Evolutionary conservation across 2,113 vertebrate species (phyloP).

Genomic region (Campylomormyrus tamandua): DNA sequence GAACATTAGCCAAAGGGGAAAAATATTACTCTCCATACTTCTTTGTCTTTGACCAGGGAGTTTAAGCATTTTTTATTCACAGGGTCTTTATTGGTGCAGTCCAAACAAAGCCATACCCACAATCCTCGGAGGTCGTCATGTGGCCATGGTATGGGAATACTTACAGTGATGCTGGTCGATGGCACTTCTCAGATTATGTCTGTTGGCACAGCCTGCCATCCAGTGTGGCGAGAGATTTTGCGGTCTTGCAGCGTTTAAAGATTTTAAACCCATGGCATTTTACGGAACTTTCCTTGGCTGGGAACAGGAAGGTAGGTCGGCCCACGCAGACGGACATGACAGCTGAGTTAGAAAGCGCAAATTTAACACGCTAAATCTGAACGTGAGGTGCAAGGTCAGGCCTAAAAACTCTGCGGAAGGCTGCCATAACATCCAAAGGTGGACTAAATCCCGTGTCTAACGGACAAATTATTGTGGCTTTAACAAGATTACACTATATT

Average conservation of each 20-base stretch:
- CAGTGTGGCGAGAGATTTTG: constrained; percentile 34
- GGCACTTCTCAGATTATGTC: constrained; percentile 48
- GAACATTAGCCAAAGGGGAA: not conserved
- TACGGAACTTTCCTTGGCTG: constrained; percentile 47
- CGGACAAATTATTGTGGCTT: not conserved
- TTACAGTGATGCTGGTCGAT: constrained; percentile 42
- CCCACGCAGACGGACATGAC: constrained; percentile 43
- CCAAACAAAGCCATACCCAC: constrained; percentile 45
- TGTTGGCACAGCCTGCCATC: constrained; percentile 45
- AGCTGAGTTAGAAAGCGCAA: constrained; percentile 33
- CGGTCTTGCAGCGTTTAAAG: constrained; percentile 35
- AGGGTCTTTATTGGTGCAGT: constrained; percentile 40
- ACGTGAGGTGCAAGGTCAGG: not conserved
- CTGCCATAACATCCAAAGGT: not conserved
- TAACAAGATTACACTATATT: not conserved
- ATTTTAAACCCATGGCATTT: constrained; percentile 44
- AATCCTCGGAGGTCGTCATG: constrained; percentile 36
- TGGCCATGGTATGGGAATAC: constrained; percentile 36
- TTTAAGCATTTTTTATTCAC: constrained; percentile 40
- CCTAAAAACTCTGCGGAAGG: not conserved
- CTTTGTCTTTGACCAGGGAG: not conserved
- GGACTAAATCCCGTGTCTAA: not conserved
- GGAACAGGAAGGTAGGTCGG: constrained; percentile 47
- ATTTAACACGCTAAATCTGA: constrained; percentile 32
- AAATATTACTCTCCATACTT: not conserved